Conservation (phyloP, 2,888 invertebrate genomes). For the Spisula subtruncata region DNA sequence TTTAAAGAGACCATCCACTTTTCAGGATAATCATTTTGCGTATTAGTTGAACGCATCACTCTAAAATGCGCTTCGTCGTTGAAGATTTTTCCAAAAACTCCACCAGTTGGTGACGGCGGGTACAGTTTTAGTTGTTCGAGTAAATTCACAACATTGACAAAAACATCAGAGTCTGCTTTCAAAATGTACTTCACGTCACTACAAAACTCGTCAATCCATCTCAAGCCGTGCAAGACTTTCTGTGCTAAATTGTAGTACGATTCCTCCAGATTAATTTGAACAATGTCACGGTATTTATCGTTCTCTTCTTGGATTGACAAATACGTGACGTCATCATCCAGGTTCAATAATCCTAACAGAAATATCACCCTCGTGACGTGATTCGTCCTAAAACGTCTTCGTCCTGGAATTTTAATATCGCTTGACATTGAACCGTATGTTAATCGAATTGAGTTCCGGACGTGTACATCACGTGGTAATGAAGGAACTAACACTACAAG, state of each 20-base stretch:
- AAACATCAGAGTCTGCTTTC: constrained; percentile 39
- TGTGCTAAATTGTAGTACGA: constrained; percentile 35
- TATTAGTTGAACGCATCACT: background rate
- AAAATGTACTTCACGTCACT: constrained; percentile 28
- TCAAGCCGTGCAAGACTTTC: constrained; percentile 32
- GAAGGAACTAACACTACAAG: constrained; percentile 25
- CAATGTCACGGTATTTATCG: constrained; percentile 30
- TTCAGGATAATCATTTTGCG: background rate
- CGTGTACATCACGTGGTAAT: background rate
- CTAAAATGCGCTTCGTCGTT: background rate
- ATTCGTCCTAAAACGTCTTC: background rate
- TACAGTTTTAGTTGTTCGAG: background rate
- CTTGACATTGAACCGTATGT: constrained; percentile 20
- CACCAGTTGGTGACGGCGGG: background rate
- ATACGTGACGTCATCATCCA: background rate
- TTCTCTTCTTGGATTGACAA: background rate
- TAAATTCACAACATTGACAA: constrained; percentile 33
- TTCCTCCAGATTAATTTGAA: constrained; percentile 16
- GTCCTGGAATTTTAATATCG: background rate
- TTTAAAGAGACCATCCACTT: constrained; percentile 22
- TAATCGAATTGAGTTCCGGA: constrained; percentile 15
- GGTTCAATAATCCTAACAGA: constrained; percentile 5
- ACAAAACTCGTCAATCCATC: constrained; percentile 34
- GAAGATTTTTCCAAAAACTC: background rate
- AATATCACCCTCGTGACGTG: constrained; percentile 3